phyloP scores from a whole-genome alignment of 2,888 invertebrate genomes.

The Idaea aversata region DNA sequence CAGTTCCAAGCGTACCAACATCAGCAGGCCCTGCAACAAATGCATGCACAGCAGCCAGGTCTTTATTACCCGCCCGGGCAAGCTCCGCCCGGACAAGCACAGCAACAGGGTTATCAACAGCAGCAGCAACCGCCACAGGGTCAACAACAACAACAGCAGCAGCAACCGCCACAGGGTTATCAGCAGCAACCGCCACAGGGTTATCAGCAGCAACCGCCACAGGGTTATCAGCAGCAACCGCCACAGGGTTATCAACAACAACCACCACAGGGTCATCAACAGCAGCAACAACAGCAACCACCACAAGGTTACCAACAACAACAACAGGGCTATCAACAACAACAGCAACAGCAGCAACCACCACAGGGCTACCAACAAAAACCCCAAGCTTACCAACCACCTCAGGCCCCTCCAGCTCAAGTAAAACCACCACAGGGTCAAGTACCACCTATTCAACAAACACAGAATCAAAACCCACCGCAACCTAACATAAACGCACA shows the following conservation, averaged over 20 bases:
- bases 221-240: constrained; percentile 14
- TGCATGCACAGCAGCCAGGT: constrained; percentile 33
- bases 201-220: constrained; percentile 15
- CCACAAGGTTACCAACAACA: constrained; percentile 24
- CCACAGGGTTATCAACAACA: constrained; percentile 21
- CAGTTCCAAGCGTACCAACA: constrained; percentile 51
- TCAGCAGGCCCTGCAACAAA: constrained; percentile 38
- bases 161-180: constrained; percentile 28
- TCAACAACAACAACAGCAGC: constrained; percentile 21
- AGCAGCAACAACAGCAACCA: constrained; percentile 24
- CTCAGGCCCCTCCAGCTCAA: constrained; percentile 19
- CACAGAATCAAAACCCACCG: not conserved
- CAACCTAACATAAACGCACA: not conserved
- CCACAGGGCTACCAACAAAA: constrained; percentile 30
- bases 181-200: constrained; percentile 24
- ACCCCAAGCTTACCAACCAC: constrained; percentile 28
- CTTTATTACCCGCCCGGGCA: constrained; percentile 35
- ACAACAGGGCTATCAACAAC: constrained; percentile 36
- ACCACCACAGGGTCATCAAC: constrained; percentile 25
- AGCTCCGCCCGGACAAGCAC: constrained; percentile 34
- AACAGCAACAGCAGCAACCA: constrained; percentile 28
- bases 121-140: constrained; percentile 30
- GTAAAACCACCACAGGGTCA: constrained; percentile 5
- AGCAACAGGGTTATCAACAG: constrained; percentile 30
- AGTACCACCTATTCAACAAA: not conserved